Evolutionary conservation across 1,140 invertebrate genomes (phyloP).

Genomic region (Leptoteleia sp.): DNA sequence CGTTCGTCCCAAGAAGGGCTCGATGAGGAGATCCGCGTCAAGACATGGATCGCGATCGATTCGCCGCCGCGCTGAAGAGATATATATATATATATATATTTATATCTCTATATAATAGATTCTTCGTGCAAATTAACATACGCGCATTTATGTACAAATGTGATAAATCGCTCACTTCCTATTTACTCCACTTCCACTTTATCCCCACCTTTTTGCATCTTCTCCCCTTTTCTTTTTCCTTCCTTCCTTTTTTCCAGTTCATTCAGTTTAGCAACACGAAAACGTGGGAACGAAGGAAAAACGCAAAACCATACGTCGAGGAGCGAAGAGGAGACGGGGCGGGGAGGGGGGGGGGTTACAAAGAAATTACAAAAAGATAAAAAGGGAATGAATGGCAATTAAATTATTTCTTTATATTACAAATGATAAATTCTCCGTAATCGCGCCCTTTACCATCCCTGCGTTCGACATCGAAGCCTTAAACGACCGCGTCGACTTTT

Average conservation of each 20-base stretch:
- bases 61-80: conserved; percentile 59
- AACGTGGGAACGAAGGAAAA: conserved; percentile 14
- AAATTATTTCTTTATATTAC: conserved; percentile 32
- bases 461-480: conserved; percentile 10
- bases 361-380: conserved; percentile 1
- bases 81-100: conserved; percentile 39
- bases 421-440: too few relatives aligned
- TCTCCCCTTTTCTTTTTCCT: conserved; percentile 1
- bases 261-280: conserved; percentile 13
- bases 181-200: conserved; percentile 7
- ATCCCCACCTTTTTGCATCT: not conserved
- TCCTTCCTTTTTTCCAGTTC: conserved; percentile 7
- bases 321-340: too few relatives aligned
- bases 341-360: not conserved
- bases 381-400: conserved; percentile 18
- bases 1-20: conserved; percentile 55
- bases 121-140: conserved; percentile 66
- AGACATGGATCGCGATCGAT: conserved; percentile 54
- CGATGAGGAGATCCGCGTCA: conserved; percentile 46
- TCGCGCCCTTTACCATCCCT: not conserved
- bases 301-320: too few relatives aligned
- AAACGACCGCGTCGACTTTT: conserved; percentile 23
- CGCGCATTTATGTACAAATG: conserved; percentile 65
- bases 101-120: conserved; percentile 35
- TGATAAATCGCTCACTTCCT: conserved; percentile 41